Base-by-base conservation (phyloP, 2,888 invertebrate species). In the Empis livida region DNA sequence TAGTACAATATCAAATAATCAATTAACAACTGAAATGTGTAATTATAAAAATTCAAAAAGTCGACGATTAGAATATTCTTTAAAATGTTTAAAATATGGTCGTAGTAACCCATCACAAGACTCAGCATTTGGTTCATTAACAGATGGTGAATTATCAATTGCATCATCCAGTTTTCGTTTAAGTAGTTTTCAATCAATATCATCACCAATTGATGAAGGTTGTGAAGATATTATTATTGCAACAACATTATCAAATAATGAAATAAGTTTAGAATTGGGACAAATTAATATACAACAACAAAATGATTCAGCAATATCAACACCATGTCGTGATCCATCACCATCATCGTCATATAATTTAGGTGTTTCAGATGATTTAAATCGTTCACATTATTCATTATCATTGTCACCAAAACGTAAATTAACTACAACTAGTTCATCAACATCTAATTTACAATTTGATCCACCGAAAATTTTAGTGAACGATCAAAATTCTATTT, bases 51-150 rank as follows among this genome's bases (percentile, higher is more conserved):
- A 69, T 53, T 68, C 69, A 8, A 69, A 68, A 55, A 67, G 65
- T 49, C 63, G 69, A 4, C 63, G 69, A n/a, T 56, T 69, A 44
- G 69, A 70, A 53, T 70, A 70, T 54, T 69, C 69, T 35, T 60
- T 67, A 44, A 63, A 67, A 52, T 67, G 68, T 41, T 58, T 68
- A 49, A 68, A 68, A 53, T 68, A 67, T 53, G 68, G 67, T 4
- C 65, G 68, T 46, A 69, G 68, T 46, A 70, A 70, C 60, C 69
- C 70, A 13, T 70, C 69, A 23, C 69, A 70, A 56, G 69, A 70
- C 48, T 70, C 69, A 10, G 69, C 69, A 10, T 70, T 70, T 49
- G 70, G 69, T 17, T 69, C 69, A 13, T 55, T 70, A 37, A 70
- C 70, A 35, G 69, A 70, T 54, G 69, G 68, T 50, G 69, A 70